Evolutionary conservation across 2,797 vertebrate species (phyloP), one percentile per base, ranked within the genome.

Genomic region (Paedocypris micromegethes): DNA sequence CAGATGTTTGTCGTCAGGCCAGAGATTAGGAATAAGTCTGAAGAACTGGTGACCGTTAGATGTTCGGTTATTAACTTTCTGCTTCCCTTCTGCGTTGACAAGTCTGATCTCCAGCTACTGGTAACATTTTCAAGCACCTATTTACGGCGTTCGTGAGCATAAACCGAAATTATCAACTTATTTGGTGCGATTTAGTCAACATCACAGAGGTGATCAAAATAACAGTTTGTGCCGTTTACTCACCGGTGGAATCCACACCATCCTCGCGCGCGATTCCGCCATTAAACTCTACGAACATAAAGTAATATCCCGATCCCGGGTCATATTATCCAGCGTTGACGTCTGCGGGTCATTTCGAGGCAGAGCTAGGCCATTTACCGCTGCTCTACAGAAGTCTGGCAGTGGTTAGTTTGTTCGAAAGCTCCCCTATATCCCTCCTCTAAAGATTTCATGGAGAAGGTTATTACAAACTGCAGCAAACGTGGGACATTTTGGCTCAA

Each of bases 171-270:
- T 23, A 23, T 23, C 23, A 23, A 23, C 23, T 38, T 58, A 6
- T 40, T 38, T 44, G 47, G 6, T 4, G 5, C 43, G 4, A 49
- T 41, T 39, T 4, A 46, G 57, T 59, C 61, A 73, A 69, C 78
- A 72, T 48, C 75, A 51, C 65, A 79, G 74, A 78, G 71, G 70
- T 44, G 59, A 74, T n/a, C 56, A 53, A 59, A 75, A 66, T 51
- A 68, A 68, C 67, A 81, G 83, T 81, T 77, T 74, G 37, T 55
- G 62, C 68, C 69, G 58, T 57, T 51, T 49, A 86, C 88, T 90
- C 85, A 90, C 90, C 82, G 81, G 82, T 81, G 83, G 86, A 85
- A 84, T 84, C 83, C 83, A 86, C 90, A 89, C 90, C 78, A 54
- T 69, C 59, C 51, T 70, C 53, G 58, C 41, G 75, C 64, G 58